Conservation (phyloP, 23 tunicate genomes). For the Clavelina lepadiformis region DNA sequence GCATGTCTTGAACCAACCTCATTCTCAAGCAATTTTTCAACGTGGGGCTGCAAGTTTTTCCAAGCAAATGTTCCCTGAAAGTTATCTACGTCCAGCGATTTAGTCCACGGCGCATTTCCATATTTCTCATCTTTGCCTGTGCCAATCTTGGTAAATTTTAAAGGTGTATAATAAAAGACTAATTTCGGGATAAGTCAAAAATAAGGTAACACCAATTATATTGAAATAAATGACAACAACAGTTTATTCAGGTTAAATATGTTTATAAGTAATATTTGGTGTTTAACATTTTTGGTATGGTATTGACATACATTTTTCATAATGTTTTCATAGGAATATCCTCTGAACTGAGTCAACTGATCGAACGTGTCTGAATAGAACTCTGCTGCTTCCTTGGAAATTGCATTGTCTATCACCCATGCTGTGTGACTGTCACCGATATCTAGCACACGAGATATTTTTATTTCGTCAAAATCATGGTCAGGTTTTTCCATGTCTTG, state of each 20-base stretch:
- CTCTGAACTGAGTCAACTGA: not conserved
- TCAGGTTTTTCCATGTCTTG: no score
- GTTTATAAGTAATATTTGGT: no score
- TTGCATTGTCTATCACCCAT: constrained; percentile 52
- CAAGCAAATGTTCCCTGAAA: constrained; percentile 8
- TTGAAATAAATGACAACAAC: no score
- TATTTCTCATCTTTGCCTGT: constrained; percentile 1
- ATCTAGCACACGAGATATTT: constrained; percentile 1
- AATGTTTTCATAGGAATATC: constrained; percentile 5
- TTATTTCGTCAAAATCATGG: no score
- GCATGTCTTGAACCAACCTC: constrained; percentile 4
- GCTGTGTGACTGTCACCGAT: constrained; percentile 36
- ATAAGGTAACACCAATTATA: no score
- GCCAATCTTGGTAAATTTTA: constrained; percentile 20
- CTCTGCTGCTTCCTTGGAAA: not conserved
- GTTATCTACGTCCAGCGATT: constrained; percentile 4
- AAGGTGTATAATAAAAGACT: not conserved
- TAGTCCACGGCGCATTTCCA: constrained; percentile 43
- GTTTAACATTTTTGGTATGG: no score
- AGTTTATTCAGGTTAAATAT: no score
- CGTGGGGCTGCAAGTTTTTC: constrained; percentile 16
- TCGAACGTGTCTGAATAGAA: not conserved
- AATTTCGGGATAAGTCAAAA: no score
- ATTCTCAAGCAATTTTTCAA: constrained; percentile 16
- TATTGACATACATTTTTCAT: no score